These are phyloP conservation scores for Acanthopleura granulata DNA, from an alignment of 2,888 invertebrate genomes.

Conservation along the genomic window DNA sequence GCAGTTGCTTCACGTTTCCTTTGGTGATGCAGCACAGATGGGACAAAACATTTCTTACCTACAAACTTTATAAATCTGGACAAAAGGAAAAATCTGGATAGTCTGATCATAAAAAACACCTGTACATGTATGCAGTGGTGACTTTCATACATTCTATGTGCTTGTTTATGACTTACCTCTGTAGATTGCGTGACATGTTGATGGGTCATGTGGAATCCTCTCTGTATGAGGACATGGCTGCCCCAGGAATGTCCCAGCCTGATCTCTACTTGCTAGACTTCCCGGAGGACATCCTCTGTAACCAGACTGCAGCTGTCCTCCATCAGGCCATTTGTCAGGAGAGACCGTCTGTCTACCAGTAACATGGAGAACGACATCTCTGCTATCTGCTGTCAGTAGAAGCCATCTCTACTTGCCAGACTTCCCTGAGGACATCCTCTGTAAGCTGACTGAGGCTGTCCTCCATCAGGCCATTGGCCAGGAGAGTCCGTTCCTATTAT, in stretches of 20 bases:
- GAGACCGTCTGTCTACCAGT: background rate
- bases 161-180: background rate
- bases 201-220: conserved; percentile 16
- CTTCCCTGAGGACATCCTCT: conserved; percentile 29
- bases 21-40: no score
- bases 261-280: conserved; percentile 21
- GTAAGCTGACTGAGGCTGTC: conserved; percentile 26
- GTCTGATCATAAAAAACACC: no score
- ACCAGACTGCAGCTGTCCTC: conserved; percentile 29
- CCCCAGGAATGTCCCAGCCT: conserved; percentile 11
- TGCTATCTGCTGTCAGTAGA: no score
- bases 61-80: no score
- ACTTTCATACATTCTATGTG: no score
- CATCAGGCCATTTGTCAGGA: conserved; percentile 14
- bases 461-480: conserved; percentile 23
- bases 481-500: background rate
- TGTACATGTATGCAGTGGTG: no score
- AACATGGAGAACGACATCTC: no score
- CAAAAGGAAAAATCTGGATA: no score
- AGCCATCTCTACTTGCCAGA: conserved; percentile 16
- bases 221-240: conserved; percentile 11
- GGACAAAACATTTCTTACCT: no score
- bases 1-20: no score
- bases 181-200: conserved; percentile 25
- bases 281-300: conserved; percentile 27